phyloP scores from a whole-genome alignment of 2,113 vertebrate species.

The Chaetorhynchus papuensis region DNA sequence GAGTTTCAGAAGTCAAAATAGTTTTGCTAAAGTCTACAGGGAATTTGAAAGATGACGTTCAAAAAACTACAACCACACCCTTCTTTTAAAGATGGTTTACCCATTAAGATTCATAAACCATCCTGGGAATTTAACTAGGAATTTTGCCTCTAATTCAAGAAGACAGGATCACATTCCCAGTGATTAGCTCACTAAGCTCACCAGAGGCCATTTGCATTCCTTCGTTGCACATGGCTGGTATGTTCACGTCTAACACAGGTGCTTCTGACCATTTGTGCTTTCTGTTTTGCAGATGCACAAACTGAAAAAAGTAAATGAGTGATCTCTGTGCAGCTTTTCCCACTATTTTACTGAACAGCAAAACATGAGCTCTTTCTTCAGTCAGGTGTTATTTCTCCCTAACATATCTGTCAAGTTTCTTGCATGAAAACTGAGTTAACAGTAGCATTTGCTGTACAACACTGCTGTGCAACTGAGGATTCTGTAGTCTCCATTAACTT shows the following conservation, averaged over 20 bases:
- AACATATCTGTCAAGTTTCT: not conserved
- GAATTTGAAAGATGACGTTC: not conserved
- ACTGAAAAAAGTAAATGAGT: not conserved
- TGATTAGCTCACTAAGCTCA: not conserved
- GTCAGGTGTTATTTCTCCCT: not conserved
- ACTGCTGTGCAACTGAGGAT: not conserved
- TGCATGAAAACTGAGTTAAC: not conserved
- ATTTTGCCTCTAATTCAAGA: not conserved
- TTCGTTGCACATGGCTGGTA: accelerated
- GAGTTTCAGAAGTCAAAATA: not conserved
- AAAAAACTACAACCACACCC: not conserved
- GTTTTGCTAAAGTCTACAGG: not conserved
- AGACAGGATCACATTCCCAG: not conserved
- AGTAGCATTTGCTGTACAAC: not conserved
- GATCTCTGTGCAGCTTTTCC: not conserved
- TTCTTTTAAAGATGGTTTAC: not conserved
- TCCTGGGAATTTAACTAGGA: not conserved
- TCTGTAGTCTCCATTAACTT: not conserved
- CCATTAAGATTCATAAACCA: not conserved
- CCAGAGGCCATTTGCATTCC: not conserved
- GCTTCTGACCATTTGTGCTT: not conserved
- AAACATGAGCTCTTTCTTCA: not conserved
- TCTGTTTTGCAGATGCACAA: not conserved
- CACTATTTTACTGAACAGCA: not conserved
- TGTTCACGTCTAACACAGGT: not conserved